Evolutionary conservation across 2,888 invertebrate species (phyloP).

Genomic region (Nemotelus nigrinus): DNA sequence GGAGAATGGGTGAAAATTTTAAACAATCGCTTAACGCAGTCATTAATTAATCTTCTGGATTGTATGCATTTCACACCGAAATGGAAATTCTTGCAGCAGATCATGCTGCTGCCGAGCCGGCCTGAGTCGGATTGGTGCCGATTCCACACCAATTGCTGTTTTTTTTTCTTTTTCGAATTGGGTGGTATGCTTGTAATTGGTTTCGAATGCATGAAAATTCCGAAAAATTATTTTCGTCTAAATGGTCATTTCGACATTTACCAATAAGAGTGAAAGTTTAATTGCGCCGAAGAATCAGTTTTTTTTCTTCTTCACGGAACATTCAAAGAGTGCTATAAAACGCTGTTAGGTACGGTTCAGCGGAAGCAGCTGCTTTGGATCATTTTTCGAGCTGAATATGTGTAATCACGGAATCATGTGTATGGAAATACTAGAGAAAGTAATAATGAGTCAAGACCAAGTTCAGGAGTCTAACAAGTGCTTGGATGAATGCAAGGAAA

Average conservation of each 20-base stretch:
- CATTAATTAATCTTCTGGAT: not conserved
- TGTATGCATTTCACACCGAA: not conserved
- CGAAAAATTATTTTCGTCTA: not conserved
- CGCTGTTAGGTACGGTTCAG: not conserved
- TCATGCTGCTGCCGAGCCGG: no score
- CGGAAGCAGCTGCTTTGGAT: not conserved
- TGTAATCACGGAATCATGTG: conserved; percentile 15
- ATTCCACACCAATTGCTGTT: no score
- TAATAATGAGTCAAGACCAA: conserved; percentile 4
- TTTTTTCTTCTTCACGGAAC: not conserved
- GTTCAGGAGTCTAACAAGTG: not conserved
- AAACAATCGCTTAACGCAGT: not conserved
- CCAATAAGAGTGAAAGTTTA: conserved; percentile 40
- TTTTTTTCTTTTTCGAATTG: no score
- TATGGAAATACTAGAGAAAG: conserved; percentile 18
- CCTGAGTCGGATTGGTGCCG: no score
- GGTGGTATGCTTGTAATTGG: no score
- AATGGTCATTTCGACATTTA: conserved; percentile 13
- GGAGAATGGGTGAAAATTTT: not conserved
- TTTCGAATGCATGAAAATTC: not conserved
- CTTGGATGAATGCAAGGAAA: not conserved
- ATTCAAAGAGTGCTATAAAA: conserved; percentile 6
- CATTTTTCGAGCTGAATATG: not conserved
- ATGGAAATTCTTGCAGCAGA: not conserved
- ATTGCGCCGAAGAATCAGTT: not conserved